Base-by-base conservation (phyloP, 2,113 vertebrate species). In the Eonycteris spelaea region DNA sequence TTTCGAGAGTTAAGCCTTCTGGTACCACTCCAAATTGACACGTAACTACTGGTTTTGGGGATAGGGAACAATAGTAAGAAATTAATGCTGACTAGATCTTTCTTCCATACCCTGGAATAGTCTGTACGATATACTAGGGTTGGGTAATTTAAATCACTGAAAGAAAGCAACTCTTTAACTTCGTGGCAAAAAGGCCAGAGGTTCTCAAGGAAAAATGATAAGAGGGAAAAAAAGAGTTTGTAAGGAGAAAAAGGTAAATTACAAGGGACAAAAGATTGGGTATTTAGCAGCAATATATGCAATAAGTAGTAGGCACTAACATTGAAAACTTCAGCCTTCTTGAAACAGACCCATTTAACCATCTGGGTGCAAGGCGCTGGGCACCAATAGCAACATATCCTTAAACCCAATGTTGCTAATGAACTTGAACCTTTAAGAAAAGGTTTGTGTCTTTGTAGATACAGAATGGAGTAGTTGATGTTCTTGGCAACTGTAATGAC, bases 201-300 rank as follows among this genome's bases (percentile, higher is more conserved):
- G 86, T 96, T 83, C 92, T 78, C 35, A 77, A 78, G 45, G 30
- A 88, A 33, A 33, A 91, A 6, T 91, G 67, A 53, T 77, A 33
- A 57, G 7, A 21, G 28, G 33, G 6, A 1, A 7, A 48, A 67
- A 59, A 43, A 22, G 35, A 71, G 26, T 86, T 35, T 67, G 0
- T 90, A 77, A 73, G 35, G 19, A 91, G 53, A 94, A 57, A 87
- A 89, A 90, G 68, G 63, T 65, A 71, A 85, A 90, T 85, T 82
- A 68, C 5, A 95, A 53, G 53, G 59, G 48, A 67, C 57, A 21
- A 65, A 96, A 92, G 33, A 35, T 38, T 38, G 24, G 51, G 35
- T 12, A 67, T 71, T 94, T 30, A 86, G 6, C 6, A 89, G 55
- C 67, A 86, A 6, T 53, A n/a, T 45, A 75, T 55, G 65, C 45